phyloP scores from a whole-genome alignment of 2,888 invertebrate species.

The Habrosyne pyritoides region DNA sequence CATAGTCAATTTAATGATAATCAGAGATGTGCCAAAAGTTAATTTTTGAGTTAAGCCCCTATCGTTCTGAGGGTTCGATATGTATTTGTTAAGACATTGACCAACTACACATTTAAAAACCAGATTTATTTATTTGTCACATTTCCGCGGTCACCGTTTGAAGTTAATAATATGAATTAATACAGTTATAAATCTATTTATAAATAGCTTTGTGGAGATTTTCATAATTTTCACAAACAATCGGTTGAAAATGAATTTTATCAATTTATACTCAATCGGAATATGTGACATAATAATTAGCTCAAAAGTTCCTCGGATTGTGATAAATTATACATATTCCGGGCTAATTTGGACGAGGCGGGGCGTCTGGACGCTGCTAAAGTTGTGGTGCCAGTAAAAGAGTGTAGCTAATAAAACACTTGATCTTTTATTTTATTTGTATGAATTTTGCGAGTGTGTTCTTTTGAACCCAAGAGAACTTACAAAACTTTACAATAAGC shows the following conservation, averaged over 20 bases:
- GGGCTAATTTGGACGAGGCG: slow-evolving; percentile 54
- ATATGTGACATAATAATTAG: slow-evolving; percentile 47
- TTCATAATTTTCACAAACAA: background rate
- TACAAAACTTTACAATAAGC: too few species aligned
- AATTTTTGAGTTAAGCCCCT: too few species aligned
- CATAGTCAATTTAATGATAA: too few species aligned
- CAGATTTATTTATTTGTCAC: too few species aligned
- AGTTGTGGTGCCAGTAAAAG: slow-evolving; percentile 22
- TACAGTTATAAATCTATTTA: background rate
- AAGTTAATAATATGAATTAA: too few species aligned
- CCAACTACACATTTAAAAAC: too few species aligned
- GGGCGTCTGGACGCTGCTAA: slow-evolving; percentile 44
- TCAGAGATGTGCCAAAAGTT: too few species aligned
- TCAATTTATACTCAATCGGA: slow-evolving; percentile 21
- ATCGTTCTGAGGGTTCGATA: too few species aligned
- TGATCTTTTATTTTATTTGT: background rate
- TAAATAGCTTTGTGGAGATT: background rate
- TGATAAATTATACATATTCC: slow-evolving; percentile 56
- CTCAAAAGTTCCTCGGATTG: slow-evolving; percentile 50
- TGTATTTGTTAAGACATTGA: too few species aligned
- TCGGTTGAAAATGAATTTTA: slow-evolving; percentile 2
- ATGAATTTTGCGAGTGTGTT: too few species aligned
- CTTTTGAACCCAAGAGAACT: too few species aligned
- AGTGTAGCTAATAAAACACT: background rate
- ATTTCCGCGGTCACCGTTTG: too few species aligned